Conservation (phyloP, 1,140 invertebrate species). For the Papilio machaon region DNA sequence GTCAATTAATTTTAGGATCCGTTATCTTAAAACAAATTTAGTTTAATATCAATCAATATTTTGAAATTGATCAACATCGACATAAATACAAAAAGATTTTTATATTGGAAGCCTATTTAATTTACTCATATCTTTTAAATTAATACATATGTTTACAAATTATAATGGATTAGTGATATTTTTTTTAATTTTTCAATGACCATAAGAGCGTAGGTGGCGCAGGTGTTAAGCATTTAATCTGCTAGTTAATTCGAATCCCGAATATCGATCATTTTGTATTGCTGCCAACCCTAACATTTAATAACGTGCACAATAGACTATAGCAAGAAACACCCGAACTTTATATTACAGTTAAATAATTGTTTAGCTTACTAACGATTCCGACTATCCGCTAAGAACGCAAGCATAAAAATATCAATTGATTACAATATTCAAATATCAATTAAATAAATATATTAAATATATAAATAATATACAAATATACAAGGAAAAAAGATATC, state of each 20-base stretch:
- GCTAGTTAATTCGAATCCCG: no score
- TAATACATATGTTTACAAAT: no score
- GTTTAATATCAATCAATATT: no score
- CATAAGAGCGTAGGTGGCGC: no score
- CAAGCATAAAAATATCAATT: background rate
- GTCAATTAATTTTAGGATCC: background rate
- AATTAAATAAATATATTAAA: background rate
- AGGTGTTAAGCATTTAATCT: no score
- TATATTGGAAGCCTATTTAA: background rate
- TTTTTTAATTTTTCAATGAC: no score
- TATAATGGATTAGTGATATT: no score
- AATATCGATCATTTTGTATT: no score
- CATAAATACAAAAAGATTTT: background rate
- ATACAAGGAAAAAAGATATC: background rate
- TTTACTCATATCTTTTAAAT: no score
- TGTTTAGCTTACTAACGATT: conserved; percentile 10
- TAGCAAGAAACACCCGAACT: conserved; percentile 10
- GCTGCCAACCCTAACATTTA: background rate
- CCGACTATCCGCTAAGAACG: background rate
- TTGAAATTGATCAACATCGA: no score
- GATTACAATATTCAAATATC: background rate
- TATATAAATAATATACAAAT: background rate
- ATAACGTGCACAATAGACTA: conserved; percentile 1
- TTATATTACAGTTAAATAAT: conserved; percentile 12
- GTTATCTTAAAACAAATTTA: no score